Percentiles rank a stretch among this genome's conserved stretches.
phyloP scores from a whole-genome alignment of 2,797 vertebrate species.

The Anabacerthia variegaticeps region DNA sequence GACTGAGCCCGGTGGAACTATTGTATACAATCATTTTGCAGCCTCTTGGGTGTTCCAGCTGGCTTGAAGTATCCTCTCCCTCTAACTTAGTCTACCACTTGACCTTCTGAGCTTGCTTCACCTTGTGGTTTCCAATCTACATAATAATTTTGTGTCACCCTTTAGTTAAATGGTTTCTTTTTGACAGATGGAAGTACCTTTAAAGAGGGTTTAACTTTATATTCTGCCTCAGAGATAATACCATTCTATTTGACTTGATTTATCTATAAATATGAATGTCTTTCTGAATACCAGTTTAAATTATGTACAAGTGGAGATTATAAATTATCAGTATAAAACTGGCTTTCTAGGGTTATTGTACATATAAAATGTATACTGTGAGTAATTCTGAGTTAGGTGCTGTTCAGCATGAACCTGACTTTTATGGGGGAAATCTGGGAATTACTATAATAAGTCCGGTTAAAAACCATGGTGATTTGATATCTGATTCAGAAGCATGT shows the following conservation, averaged over 20 bases:
- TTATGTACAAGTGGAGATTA: slow-evolving; percentile 6
- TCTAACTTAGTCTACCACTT: slow-evolving; percentile 12
- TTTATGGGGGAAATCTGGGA: neutral
- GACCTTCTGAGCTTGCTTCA: slow-evolving; percentile 35
- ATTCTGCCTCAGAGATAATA: slow-evolving; percentile 26
- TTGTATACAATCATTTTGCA: neutral
- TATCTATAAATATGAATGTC: slow-evolving; percentile 49
- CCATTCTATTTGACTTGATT: slow-evolving; percentile 20
- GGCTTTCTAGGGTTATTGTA: neutral
- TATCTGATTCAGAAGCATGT: neutral
- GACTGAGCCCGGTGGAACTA: neutral
- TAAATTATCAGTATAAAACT: slow-evolving; percentile 13
- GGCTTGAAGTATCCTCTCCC: neutral
- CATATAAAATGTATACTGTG: neutral
- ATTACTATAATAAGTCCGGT: neutral
- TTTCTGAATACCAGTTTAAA: slow-evolving; percentile 29
- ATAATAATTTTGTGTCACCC: slow-evolving; percentile 15
- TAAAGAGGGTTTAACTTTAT: slow-evolving; percentile 24
- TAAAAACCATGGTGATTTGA: neutral
- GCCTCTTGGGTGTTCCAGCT: slow-evolving; percentile 14
- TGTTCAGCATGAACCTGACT: neutral
- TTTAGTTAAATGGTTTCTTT: slow-evolving; percentile 46
- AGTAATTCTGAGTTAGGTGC: neutral
- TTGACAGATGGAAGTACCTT: slow-evolving; percentile 32
- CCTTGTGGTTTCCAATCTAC: slow-evolving; percentile 39